Conservation (phyloP, 37 sponge, comb jelly and placozoan genomes). For the Spongilla lacustris region DNA sequence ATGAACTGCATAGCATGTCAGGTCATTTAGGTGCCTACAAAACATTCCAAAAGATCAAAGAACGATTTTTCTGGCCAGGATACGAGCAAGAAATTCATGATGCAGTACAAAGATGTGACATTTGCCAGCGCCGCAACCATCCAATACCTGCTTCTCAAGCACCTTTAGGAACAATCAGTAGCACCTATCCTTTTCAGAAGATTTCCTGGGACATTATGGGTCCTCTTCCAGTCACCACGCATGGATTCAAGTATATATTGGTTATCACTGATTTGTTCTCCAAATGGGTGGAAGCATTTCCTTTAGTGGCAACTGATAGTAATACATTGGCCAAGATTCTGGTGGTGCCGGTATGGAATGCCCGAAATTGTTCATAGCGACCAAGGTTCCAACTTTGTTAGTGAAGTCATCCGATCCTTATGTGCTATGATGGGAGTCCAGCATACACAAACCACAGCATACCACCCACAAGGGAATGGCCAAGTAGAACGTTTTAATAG, state of each 20-base stretch:
- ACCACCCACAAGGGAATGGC: slow-evolving; percentile 54
- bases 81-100: slow-evolving; percentile 2
- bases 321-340: slow-evolving; percentile 13
- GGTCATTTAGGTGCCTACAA: slow-evolving; percentile 32
- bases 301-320: neutral
- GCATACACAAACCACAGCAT: slow-evolving; percentile 8
- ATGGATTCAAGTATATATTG: slow-evolving; percentile 22
- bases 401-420: neutral
- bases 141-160: slow-evolving; percentile 20
- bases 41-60: slow-evolving; percentile 16
- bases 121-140: slow-evolving; percentile 15
- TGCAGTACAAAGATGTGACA: neutral
- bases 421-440: slow-evolving; percentile 17
- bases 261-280: slow-evolving; percentile 37
- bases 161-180: slow-evolving; percentile 25
- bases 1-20: slow-evolving; percentile 13
- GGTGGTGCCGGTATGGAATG: slow-evolving; percentile 31
- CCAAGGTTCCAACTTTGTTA: slow-evolving; percentile 19
- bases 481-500: neutral
- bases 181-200: slow-evolving; percentile 21
- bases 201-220: slow-evolving; percentile 33
- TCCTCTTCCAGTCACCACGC: slow-evolving; percentile 10
- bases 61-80: slow-evolving; percentile 35
- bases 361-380: slow-evolving; percentile 33
- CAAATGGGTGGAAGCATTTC: slow-evolving; percentile 45